Evolutionary conservation across 2,113 vertebrate genomes (phyloP), one percentile per base, ranked within the genome.

Genomic region (Sander lucioperca): DNA sequence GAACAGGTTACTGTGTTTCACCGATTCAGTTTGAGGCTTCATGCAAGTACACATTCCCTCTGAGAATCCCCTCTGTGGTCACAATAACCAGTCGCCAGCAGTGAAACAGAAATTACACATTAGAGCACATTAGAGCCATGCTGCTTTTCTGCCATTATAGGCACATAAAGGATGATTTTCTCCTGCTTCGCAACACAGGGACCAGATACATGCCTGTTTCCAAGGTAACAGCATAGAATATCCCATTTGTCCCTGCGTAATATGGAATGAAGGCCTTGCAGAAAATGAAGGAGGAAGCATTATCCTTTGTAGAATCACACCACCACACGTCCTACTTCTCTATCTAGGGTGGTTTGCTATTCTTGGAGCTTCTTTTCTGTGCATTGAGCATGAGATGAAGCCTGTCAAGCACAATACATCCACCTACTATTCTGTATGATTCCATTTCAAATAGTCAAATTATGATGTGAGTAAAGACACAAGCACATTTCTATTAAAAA

Each of bases 211-310:
- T 85, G 90, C 75, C 90, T 91, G 91, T 94, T 94, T 93, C 93
- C 92, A 93, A 89, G 92, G 93, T 91, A 94, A 93, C 89, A 62
- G 86, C 77, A 88, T 87, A 88, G 82, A 89, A 86, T 81, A 81
- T 84, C 82, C 79, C 33, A 84, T 92, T 75, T 88, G 80, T 89
- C 74, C 54, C 84, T 83, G 85, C 83, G 53, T 90, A 53, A 85
- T 85, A 87, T 79, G 68, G 87, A 91, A 85, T 56, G 74, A 80
- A 82, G 84, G 77, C 82, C 78, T 81, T 53, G 66, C 30, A 69
- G 68, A 82, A 80, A 87, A 80, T 50, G 63, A 83, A 80, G 77
- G 71, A 33, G 39, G 77, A 89, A 80, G 65, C 68, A 79, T 65
- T 71, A 83, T 82, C 27, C 80, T 79, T 73, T 83, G 74, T 78